phyloP scores from a whole-genome alignment of 1,140 invertebrate species.

The Hormaphis cornu region DNA sequence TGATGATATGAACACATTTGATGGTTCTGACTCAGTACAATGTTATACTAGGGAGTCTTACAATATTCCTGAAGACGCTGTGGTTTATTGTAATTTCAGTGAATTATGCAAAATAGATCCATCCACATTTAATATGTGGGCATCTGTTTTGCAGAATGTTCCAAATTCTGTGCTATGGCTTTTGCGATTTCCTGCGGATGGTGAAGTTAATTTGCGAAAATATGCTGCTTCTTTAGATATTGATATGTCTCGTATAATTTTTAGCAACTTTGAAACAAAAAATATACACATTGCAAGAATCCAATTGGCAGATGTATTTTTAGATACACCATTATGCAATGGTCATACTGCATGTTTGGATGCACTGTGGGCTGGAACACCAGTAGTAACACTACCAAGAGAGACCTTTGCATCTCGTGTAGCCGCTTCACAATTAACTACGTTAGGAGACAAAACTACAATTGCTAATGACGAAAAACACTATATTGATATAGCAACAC shows the following conservation, averaged over 20 bases:
- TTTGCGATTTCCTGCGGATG: constrained; percentile 88
- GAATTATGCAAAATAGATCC: constrained; percentile 99
- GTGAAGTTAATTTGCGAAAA: constrained; percentile 81
- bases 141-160: constrained; percentile 83
- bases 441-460: constrained; percentile 88
- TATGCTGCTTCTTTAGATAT: constrained; percentile 78
- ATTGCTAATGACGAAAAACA: constrained; percentile 78
- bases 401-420: constrained; percentile 96
- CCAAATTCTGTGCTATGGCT: constrained; percentile 94
- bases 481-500: constrained; percentile 88
- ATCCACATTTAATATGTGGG: constrained; percentile 86
- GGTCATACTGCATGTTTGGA: constrained; percentile 99
- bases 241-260: constrained; percentile 69
- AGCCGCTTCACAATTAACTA: constrained; percentile 90
- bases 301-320: constrained; percentile 92
- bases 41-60: constrained; percentile 75
- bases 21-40: not conserved
- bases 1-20: constrained; percentile 39
- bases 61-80: constrained; percentile 85
- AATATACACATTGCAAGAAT: constrained; percentile 96
- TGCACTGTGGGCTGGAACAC: constrained; percentile 96
- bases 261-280: constrained; percentile 97
- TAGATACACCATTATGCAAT: constrained; percentile 97
- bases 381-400: constrained; percentile 84
- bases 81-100: constrained; percentile 99